Evolutionary conservation across 2,113 vertebrate species (phyloP), one percentile per base, ranked within the genome.

Genomic region (Solea solea): DNA sequence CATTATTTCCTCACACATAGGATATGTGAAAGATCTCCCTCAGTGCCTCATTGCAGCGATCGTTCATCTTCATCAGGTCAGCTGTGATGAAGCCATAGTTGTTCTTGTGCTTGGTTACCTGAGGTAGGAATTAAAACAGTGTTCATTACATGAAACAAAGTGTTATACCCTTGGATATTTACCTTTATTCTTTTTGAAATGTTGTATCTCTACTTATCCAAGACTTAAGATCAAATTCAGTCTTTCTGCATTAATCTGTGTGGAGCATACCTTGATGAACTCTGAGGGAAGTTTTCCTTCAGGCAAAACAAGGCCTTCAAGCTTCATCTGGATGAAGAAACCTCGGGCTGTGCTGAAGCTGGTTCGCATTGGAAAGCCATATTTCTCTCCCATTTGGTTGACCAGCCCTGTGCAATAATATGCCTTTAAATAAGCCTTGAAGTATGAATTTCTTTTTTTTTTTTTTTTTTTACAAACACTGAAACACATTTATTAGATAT

Each of bases 11-110:
- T 97, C 93, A 98, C 97, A 97, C 89, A 61, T 98, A 98, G 62
- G 96, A 98, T 94, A 98, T 97, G 79, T 98, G 96, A 88, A 98
- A 98, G 83, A 99, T 98, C 94, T 98, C 97, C 93, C 94, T 94
- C 78, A 98, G 89, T 71, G 97, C 97, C 83, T 97, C 96, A 51
- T 98, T 95, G 76, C 96, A 98, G 89, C 96, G 95, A 91, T 98
- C 96, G 84, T 98, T 98, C 96, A 98, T 96, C 93, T 97, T 98
- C 90, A 98, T 95, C 90, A 99, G 90, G 88, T 98, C 96, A 50
- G 93, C 82, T 42, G 96, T 95, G 72, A 95, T 99, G 90, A 98
- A 99, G 87, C 94, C 92, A 0, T 96, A 98, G 41, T 94, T 95
- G 90, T 95, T 98, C 91, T 95, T 98, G 64, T 95, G 90, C 89